A percentile compares a stretch with the other conserved stretches of the same genome.
Conservation (phyloP, 2,797 vertebrate genomes). For the Sibirionetta formosa region DNA sequence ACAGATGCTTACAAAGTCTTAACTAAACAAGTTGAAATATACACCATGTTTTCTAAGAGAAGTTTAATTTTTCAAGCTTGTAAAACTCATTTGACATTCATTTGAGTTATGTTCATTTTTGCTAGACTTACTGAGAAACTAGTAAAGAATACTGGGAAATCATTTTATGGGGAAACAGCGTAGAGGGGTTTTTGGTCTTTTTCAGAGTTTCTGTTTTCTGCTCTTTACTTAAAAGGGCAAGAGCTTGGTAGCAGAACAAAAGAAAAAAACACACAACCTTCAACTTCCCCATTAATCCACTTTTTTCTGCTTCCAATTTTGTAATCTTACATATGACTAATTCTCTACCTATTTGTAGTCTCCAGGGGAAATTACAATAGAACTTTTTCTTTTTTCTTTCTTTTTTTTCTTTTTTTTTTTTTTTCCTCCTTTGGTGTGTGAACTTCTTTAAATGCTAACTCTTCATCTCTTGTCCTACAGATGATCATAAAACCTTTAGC, state of each 20-base stretch:
- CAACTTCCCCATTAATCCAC: background rate
- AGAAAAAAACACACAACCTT: accelerated
- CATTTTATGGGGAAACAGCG: background rate
- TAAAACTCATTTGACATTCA: background rate
- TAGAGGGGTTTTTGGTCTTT: background rate
- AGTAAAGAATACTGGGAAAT: background rate
- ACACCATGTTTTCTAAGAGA: background rate
- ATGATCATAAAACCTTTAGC: background rate
- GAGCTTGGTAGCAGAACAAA: background rate
- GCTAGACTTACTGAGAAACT: background rate
- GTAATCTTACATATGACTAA: accelerated
- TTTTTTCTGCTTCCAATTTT: background rate
- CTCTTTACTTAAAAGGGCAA: background rate
- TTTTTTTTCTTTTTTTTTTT: background rate
- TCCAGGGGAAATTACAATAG: background rate
- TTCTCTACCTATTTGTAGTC: background rate
- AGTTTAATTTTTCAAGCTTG: background rate
- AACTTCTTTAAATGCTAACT: background rate
- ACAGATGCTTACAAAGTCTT: background rate
- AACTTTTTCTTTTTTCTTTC: background rate
- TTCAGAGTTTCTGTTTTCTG: background rate
- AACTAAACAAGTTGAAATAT: background rate
- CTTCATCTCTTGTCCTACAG: background rate
- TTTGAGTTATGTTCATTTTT: background rate
- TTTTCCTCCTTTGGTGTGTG: background rate